A percentile compares a stretch with the other conserved stretches of the same genome.
These are phyloP conservation scores for Anguilla rostrata DNA, from an alignment of 2,113 vertebrate genomes.

Conservation along the genomic window DNA sequence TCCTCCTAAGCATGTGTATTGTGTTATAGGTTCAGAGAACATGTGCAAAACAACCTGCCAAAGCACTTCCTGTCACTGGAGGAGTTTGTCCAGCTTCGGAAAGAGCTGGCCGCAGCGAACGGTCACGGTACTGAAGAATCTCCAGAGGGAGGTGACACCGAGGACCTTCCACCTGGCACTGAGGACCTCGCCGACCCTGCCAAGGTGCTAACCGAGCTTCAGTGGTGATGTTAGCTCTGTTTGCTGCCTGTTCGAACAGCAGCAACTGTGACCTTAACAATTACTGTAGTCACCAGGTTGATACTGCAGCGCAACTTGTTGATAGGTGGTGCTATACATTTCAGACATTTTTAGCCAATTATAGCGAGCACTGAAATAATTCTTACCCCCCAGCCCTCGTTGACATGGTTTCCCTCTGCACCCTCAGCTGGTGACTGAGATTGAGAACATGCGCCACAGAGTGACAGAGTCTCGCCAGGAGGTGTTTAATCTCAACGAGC, in stretches of 20 bases:
- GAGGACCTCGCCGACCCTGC: conserved; percentile 93
- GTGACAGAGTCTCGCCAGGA: conserved; percentile 95
- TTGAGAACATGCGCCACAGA: conserved; percentile 98
- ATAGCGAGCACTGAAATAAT: not conserved
- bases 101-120: conserved; percentile 84
- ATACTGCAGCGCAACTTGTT: not conserved
- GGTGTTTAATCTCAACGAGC: conserved; percentile 96
- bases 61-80: conserved; percentile 88
- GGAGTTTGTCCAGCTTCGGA: conserved; percentile 88
- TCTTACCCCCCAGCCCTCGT: conserved; percentile 32
- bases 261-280: not conserved
- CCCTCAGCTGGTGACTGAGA: conserved; percentile 90
- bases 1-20: not conserved
- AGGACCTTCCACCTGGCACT: conserved; percentile 82
- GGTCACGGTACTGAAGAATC: conserved; percentile 71
- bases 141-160: conserved; percentile 62
- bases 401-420: conserved; percentile 30
- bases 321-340: no score
- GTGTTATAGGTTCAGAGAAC: conserved; percentile 87
- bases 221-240: not conserved
- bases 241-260: not conserved
- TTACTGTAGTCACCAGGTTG: not conserved
- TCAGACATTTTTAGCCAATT: not conserved
- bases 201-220: conserved; percentile 70
- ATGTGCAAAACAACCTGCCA: conserved; percentile 90